These are phyloP conservation scores for Siniperca obscura DNA, from an alignment of 2,797 vertebrate genomes.

Conservation along the genomic window DNA sequence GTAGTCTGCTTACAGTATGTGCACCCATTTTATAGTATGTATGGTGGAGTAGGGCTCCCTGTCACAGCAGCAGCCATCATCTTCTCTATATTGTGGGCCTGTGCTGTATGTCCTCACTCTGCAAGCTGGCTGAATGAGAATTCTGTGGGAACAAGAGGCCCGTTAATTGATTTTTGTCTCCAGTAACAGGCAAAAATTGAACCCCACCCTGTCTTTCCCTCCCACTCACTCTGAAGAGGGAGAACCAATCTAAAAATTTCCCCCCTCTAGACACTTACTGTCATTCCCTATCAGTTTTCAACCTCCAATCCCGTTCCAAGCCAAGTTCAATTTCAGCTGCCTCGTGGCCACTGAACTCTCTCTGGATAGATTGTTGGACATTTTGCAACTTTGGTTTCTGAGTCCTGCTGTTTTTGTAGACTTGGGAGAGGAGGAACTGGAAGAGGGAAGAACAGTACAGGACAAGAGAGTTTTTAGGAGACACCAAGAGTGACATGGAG, in stretches of 20 bases:
- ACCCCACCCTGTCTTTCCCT: slow-evolving; percentile 44
- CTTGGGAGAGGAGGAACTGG: slow-evolving; percentile 18
- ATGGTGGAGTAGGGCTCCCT: not conserved
- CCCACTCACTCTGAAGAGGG: slow-evolving; percentile 51
- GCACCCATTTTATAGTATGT: not conserved
- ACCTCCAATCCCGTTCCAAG: slow-evolving; percentile 58
- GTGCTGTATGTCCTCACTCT: slow-evolving; percentile 26
- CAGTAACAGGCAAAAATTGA: slow-evolving; percentile 54
- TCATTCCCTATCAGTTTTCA: slow-evolving; percentile 76
- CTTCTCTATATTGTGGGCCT: slow-evolving; percentile 10
- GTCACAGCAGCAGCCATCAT: slow-evolving; percentile 30
- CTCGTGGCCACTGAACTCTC: slow-evolving; percentile 68
- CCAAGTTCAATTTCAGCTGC: slow-evolving; percentile 78
- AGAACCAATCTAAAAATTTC: slow-evolving; percentile 69
- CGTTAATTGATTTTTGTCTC: slow-evolving; percentile 79
- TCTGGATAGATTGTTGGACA: slow-evolving; percentile 69
- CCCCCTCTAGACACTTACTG: slow-evolving; percentile 72
- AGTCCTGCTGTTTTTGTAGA: slow-evolving; percentile 33
- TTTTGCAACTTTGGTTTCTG: slow-evolving; percentile 53
- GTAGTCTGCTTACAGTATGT: slow-evolving; percentile 13
- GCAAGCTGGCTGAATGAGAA: slow-evolving; percentile 40
- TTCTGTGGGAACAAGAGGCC: slow-evolving; percentile 57
- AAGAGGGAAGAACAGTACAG: slow-evolving; percentile 10
- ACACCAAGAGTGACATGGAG: not conserved
- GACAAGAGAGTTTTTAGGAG: slow-evolving; percentile 7